These are phyloP conservation scores for Lasioglossum baleicum DNA, from an alignment of 1,140 invertebrate species.

Conservation along the genomic window DNA sequence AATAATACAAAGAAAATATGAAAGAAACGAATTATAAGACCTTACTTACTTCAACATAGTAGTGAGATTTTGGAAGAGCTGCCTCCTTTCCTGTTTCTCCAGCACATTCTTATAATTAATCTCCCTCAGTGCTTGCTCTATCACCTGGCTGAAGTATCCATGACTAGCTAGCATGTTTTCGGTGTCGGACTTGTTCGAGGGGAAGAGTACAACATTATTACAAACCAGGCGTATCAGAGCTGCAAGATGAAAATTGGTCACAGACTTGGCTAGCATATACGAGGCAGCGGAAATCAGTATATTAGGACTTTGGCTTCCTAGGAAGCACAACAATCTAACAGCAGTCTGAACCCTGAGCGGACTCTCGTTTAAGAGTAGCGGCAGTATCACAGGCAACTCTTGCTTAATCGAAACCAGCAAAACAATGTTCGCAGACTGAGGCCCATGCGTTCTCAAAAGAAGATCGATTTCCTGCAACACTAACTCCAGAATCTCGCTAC, in stretches of 20 bases:
- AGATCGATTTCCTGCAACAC: constrained; percentile 78
- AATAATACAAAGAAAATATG: too few species aligned
- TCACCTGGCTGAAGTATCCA: constrained; percentile 79
- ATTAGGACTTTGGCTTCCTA: constrained; percentile 73
- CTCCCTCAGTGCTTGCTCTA: constrained; percentile 78
- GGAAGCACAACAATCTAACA: constrained; percentile 75
- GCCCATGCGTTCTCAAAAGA: constrained; percentile 65
- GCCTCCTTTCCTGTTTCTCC: constrained; percentile 60
- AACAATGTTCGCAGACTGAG: constrained; percentile 68
- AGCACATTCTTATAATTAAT: constrained; percentile 66
- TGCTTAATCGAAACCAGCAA: constrained; percentile 73
- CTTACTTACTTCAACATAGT: constrained; percentile 75
- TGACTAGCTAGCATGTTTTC: constrained; percentile 75
- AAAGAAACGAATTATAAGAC: too few species aligned
- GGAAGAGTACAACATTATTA: constrained; percentile 78
- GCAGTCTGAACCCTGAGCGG: constrained; percentile 79
- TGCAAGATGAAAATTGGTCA: constrained; percentile 77
- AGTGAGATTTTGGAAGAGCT: constrained; percentile 79
- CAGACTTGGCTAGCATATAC: constrained; percentile 73
- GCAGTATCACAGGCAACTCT: constrained; percentile 71
- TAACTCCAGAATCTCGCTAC: constrained; percentile 79
- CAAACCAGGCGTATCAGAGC: constrained; percentile 79
- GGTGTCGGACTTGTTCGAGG: constrained; percentile 76
- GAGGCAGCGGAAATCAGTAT: constrained; percentile 74
- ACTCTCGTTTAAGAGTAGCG: constrained; percentile 72